A percentile compares a stretch with the other conserved stretches of the same genome.
Conservation (phyloP, 1,140 invertebrate species). For the Euura saliciscinereae region DNA sequence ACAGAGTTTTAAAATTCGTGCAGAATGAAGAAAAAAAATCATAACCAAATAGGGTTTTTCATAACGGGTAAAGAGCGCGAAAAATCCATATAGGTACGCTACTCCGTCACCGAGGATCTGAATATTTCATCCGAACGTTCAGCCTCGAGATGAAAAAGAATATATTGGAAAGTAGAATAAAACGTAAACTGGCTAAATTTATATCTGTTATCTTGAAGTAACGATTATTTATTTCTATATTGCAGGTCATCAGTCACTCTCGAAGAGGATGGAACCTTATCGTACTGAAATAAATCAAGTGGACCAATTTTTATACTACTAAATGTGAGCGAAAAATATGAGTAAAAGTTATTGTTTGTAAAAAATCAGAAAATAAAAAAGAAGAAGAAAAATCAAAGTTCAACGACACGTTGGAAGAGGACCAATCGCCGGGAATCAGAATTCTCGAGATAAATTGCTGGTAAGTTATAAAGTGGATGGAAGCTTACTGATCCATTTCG, state of each 20-base stretch:
- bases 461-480: not conserved
- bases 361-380: not conserved
- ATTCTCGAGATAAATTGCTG: not conserved
- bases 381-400: not conserved
- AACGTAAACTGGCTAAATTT: too few relatives aligned
- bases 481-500: too few relatives aligned
- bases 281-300: not conserved
- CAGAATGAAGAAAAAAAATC: too few relatives aligned
- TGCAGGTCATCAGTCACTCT: not conserved
- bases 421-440: not conserved
- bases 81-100: too few relatives aligned
- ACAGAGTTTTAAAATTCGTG: too few relatives aligned
- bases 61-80: too few relatives aligned
- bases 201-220: too few relatives aligned
- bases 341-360: not conserved
- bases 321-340: not conserved
- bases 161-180: too few relatives aligned
- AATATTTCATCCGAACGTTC: too few relatives aligned
- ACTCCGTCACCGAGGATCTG: too few relatives aligned
- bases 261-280: not conserved
- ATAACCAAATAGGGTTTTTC: too few relatives aligned
- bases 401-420: not conserved
- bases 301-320: not conserved
- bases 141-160: too few relatives aligned
- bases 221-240: not conserved